Conservation (phyloP, 2,888 invertebrate genomes). For the Thera obeliscata region DNA sequence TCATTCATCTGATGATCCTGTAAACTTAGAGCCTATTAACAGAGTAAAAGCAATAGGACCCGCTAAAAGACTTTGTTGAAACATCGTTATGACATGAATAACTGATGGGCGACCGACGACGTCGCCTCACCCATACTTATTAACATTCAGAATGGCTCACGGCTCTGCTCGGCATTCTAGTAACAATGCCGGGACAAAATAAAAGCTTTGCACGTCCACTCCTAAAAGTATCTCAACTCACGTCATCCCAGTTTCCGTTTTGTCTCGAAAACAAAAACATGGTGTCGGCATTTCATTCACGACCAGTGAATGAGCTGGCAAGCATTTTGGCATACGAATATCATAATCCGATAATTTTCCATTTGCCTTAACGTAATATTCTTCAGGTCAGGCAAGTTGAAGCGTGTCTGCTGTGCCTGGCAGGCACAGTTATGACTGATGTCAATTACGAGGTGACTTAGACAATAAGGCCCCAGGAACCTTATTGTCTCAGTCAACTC, state of each 20-base stretch:
- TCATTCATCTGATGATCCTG: conserved; percentile 18
- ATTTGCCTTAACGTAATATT: no score
- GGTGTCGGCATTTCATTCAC: conserved; percentile 36
- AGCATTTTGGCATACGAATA: no score
- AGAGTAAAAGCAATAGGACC: conserved; percentile 40
- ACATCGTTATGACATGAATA: conserved; percentile 74
- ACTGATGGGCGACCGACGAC: conserved; percentile 69
- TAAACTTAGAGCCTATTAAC: conserved; percentile 42
- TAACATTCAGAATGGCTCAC: conserved; percentile 75
- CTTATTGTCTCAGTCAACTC: no score
- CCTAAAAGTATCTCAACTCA: conserved; percentile 73
- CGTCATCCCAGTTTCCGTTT: conserved; percentile 62
- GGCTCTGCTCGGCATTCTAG: conserved; percentile 71
- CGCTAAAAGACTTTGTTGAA: conserved; percentile 67
- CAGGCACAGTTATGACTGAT: no score
- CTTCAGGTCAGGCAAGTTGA: no score
- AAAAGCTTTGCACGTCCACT: conserved; percentile 79
- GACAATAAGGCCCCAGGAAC: no score
- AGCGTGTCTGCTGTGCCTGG: no score
- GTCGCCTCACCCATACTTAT: conserved; percentile 69
- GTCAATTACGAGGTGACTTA: no score
- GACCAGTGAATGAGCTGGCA: conserved; percentile 20
- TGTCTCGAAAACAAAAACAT: conserved; percentile 59
- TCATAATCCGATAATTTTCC: no score
- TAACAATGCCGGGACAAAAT: conserved; percentile 79